Conservation (phyloP, 2,113 vertebrate genomes). For the Megaceryle torquata region DNA sequence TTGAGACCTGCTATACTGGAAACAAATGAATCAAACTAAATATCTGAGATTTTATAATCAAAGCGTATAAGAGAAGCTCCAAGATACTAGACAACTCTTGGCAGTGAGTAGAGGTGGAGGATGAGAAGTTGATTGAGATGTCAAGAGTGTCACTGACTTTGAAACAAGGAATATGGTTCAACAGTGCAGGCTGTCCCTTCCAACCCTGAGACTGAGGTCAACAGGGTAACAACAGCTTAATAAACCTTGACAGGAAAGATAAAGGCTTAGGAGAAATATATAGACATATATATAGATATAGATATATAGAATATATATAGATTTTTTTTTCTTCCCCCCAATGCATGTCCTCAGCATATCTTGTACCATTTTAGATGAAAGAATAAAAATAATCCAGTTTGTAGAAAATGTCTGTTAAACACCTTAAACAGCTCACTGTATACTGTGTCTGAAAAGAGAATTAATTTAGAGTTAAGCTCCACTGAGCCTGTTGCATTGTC, state of each 20-base stretch:
- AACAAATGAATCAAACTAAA: neutral
- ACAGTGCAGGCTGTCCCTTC: neutral
- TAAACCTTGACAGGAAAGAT: neutral
- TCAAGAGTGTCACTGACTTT: neutral
- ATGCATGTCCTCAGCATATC: neutral
- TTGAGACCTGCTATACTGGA: neutral
- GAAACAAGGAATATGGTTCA: neutral
- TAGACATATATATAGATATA: neutral
- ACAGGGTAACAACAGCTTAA: neutral
- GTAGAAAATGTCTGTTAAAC: neutral
- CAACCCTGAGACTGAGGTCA: neutral
- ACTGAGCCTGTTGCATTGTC: neutral
- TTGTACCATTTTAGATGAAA: neutral
- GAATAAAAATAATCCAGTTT: neutral
- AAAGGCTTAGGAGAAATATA: neutral
- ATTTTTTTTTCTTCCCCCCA: no score
- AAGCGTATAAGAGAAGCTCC: neutral
- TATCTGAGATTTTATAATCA: neutral
- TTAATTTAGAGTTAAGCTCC: neutral
- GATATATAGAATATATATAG: no score
- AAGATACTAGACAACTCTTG: neutral
- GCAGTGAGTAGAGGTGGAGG: neutral
- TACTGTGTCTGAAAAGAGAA: neutral
- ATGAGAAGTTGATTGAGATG: neutral
- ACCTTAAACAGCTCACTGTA: neutral